Evolutionary conservation across 2,888 invertebrate species (phyloP).

Genomic region (Steinernema scapterisci): DNA sequence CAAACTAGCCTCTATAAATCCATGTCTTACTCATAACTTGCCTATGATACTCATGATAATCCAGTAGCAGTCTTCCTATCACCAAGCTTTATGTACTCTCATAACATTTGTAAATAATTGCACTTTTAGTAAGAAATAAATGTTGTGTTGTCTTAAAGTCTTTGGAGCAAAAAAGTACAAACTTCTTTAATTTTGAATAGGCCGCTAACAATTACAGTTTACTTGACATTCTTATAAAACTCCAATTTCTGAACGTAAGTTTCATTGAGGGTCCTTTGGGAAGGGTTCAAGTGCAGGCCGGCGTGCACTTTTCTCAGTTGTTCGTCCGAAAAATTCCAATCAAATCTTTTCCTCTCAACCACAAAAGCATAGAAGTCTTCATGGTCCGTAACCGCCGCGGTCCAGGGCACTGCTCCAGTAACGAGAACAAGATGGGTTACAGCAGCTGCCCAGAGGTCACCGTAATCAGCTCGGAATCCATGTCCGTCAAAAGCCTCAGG

Average conservation of each 20-base stretch:
- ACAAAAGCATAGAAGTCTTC: neutral
- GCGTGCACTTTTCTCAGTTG: neutral
- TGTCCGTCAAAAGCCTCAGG: neutral
- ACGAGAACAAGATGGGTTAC: neutral
- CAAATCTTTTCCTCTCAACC: no score
- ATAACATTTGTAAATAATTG: no score
- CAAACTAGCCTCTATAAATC: no score
- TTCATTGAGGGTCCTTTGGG: neutral
- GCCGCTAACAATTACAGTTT: no score
- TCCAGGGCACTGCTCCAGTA: neutral
- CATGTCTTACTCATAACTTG: no score
- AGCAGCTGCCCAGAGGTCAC: neutral
- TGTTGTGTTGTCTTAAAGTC: no score
- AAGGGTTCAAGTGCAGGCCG: neutral
- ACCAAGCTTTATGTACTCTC: no score
- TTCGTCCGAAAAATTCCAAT: neutral
- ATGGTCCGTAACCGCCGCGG: neutral
- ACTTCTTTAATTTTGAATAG: no score
- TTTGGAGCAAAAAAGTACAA: no score
- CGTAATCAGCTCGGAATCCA: neutral
- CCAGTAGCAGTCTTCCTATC: no score
- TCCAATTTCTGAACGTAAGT: neutral
- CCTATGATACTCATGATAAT: no score
- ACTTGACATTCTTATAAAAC: neutral
- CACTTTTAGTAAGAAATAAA: no score